Percentiles rank a stretch among this genome's conserved stretches.
phyloP scores from a whole-genome alignment of 2,797 vertebrate species.

The Neoniphon sammara region DNA sequence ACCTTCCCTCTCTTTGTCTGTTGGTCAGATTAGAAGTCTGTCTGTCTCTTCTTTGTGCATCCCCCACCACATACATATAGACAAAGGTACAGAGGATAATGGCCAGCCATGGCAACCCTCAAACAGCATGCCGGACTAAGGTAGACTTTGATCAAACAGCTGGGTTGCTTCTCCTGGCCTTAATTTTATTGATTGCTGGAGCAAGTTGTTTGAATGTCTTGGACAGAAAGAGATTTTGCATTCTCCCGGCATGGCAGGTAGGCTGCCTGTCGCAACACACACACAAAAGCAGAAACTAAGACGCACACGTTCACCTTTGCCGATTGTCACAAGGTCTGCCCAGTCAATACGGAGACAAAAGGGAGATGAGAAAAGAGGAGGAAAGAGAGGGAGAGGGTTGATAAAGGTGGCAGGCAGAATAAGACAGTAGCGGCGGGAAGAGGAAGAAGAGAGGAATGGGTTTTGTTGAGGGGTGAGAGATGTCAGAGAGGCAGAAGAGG shows the following conservation, averaged over 20 bases:
- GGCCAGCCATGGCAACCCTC: neutral
- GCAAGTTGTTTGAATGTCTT: constrained; percentile 40
- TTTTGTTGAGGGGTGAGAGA: constrained; percentile 57
- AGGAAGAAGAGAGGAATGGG: neutral
- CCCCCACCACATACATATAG: constrained; percentile 11
- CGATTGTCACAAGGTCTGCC: constrained; percentile 3
- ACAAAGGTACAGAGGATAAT: constrained; percentile 26
- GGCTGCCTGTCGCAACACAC: neutral
- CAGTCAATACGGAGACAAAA: constrained; percentile 27
- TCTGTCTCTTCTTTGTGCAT: constrained; percentile 4
- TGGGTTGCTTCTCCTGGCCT: constrained; percentile 1
- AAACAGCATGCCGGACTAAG: constrained; percentile 23
- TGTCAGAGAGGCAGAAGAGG: constrained; percentile 40
- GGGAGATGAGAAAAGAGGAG: neutral
- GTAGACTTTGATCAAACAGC: constrained; percentile 38
- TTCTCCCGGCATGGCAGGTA: constrained; percentile 10
- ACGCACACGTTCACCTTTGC: neutral
- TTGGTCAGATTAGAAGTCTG: constrained; percentile 24
- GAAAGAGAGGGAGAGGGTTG: neutral
- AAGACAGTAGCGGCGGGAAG: constrained; percentile 19
- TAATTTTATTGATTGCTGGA: constrained; percentile 43
- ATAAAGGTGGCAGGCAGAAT: constrained; percentile 19
- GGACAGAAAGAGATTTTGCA: constrained; percentile 10
- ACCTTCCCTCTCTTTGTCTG: constrained; percentile 13
- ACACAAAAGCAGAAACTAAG: neutral